These are phyloP conservation scores for Sebastiscus albofasciatus DNA, from an alignment of 2,797 vertebrate genomes.

Conservation along the genomic window DNA sequence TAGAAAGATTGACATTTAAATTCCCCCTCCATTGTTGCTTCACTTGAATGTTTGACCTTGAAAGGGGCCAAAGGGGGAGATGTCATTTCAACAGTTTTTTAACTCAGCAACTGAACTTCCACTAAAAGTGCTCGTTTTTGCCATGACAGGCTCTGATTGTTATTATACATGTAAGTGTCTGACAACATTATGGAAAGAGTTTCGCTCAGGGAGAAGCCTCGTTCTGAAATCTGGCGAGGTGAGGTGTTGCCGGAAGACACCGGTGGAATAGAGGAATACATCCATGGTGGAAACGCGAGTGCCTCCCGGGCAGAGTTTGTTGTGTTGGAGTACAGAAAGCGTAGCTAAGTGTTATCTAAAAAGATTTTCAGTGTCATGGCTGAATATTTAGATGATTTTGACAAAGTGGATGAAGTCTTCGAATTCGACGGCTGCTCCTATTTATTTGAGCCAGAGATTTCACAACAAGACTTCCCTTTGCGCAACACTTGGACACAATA, in stretches of 20 bases:
- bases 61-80: neutral
- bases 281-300: too few relatives aligned
- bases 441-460: neutral
- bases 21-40: neutral
- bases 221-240: too few relatives aligned
- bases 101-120: neutral
- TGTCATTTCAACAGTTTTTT: neutral
- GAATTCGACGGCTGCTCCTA: accelerated
- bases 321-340: too few relatives aligned
- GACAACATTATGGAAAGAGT: too few relatives aligned
- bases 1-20: neutral
- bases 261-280: too few relatives aligned
- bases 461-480: neutral
- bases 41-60: neutral
- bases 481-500: neutral
- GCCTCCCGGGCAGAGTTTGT: too few relatives aligned
- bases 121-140: too few relatives aligned
- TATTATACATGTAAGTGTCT: too few relatives aligned
- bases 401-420: neutral
- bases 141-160: too few relatives aligned
- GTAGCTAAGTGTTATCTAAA: too few relatives aligned
- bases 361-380: neutral
- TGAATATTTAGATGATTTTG: neutral
- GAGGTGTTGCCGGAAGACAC: too few relatives aligned
- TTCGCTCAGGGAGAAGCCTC: too few relatives aligned